These are phyloP conservation scores for Caenorhabditis doughertyi DNA, from an alignment of 2,888 invertebrate genomes.

Conservation along the genomic window DNA sequence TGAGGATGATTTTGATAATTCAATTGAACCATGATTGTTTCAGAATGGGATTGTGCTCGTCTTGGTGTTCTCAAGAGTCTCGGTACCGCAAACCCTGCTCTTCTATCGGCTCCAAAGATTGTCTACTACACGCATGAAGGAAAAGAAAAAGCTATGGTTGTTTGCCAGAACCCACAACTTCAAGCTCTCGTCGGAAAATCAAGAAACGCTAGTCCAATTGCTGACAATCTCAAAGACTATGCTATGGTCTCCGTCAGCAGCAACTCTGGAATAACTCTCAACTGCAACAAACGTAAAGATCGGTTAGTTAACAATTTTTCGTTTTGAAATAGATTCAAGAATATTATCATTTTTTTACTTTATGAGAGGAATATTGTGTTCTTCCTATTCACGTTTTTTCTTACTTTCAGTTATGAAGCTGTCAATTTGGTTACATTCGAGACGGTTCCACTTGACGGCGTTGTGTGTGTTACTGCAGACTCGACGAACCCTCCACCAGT, in stretches of 20 bases:
- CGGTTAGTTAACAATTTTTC: too few relatives aligned
- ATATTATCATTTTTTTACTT: too few relatives aligned
- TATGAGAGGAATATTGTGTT: too few relatives aligned
- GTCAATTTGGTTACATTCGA: slow-evolving; percentile 34
- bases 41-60: slow-evolving; percentile 44
- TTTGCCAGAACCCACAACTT: slow-evolving; percentile 41
- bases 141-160: slow-evolving; percentile 42
- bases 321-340: too few relatives aligned
- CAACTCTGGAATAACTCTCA: slow-evolving; percentile 34
- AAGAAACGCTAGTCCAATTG: not conserved
- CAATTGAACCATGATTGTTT: not conserved
- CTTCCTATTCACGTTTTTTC: too few relatives aligned
- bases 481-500: not conserved
- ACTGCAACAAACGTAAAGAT: slow-evolving; percentile 24
- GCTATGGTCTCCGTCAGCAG: slow-evolving; percentile 41
- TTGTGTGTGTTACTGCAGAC: slow-evolving; percentile 18
- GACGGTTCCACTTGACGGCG: slow-evolving; percentile 28
- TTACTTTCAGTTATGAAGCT: slow-evolving; percentile 44
- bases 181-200: slow-evolving; percentile 43
- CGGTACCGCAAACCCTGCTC: not conserved
- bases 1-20: not conserved
- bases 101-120: slow-evolving; percentile 43
- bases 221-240: slow-evolving; percentile 13
- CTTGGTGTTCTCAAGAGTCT: slow-evolving; percentile 30
- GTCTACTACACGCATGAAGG: slow-evolving; percentile 52